A percentile compares a stretch with the other conserved stretches of the same genome.
phyloP scores from a whole-genome alignment of 2,797 vertebrate species.

The Spinibarbus caldwelli region DNA sequence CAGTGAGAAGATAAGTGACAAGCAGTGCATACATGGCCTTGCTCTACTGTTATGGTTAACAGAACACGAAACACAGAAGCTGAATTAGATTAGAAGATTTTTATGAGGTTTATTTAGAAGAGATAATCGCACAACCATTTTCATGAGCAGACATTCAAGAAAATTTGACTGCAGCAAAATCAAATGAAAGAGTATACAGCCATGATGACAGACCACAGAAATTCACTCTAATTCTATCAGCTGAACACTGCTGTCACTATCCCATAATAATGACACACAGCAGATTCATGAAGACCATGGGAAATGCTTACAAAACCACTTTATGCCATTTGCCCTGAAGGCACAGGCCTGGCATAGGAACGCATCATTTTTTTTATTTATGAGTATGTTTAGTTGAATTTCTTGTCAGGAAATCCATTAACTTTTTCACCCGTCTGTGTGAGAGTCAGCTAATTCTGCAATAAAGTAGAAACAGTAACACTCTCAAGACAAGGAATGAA shows the following conservation, averaged over 20 bases:
- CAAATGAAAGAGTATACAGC: not conserved
- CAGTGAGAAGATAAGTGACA: not conserved
- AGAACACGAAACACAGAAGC: not conserved
- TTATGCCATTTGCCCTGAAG: not conserved
- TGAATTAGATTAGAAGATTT: not conserved
- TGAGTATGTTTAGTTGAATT: constrained; percentile 33
- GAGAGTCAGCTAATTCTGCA: not conserved
- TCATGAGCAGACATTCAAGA: not conserved
- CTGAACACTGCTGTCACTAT: constrained; percentile 8
- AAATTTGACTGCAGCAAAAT: not conserved
- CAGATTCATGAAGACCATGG: constrained; percentile 11
- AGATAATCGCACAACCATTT: not conserved
- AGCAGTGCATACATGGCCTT: constrained; percentile 19
- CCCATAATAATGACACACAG: constrained; percentile 1
- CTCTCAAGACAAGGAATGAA: not conserved
- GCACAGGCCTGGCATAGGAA: constrained; percentile 2
- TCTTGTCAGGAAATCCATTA: constrained; percentile 29
- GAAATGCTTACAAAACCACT: constrained; percentile 1
- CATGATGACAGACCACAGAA: constrained; percentile 5
- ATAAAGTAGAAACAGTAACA: constrained; percentile 9
- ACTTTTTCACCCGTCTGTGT: constrained; percentile 22
- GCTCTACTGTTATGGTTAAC: not conserved
- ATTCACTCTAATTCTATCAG: constrained; percentile 4
- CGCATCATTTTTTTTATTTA: constrained; percentile 13
- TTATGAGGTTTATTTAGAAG: not conserved